These are phyloP conservation scores for Idaea aversata DNA, from an alignment of 2,888 invertebrate species.

Conservation along the genomic window DNA sequence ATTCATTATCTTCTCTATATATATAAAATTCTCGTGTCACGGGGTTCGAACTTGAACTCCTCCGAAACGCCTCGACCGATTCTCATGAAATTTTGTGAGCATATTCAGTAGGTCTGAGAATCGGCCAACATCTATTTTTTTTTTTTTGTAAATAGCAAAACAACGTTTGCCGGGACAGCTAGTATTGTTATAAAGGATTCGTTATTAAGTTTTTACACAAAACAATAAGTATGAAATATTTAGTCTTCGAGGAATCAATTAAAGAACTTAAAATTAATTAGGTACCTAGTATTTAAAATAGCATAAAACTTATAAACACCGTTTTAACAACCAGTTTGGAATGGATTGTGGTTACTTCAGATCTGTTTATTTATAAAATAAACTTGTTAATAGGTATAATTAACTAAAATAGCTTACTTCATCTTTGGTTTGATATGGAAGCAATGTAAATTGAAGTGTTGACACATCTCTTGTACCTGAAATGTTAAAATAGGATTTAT, in stretches of 20 bases:
- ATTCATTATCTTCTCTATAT: too few relatives aligned
- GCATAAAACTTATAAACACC: neutral
- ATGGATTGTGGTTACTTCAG: conserved; percentile 20
- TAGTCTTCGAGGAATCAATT: neutral
- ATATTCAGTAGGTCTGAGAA: too few relatives aligned
- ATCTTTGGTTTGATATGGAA: conserved; percentile 82
- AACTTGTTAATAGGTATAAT: conserved; percentile 4
- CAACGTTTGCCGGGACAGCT: too few relatives aligned
- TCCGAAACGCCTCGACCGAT: too few relatives aligned
- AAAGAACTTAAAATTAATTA: neutral
- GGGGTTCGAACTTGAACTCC: too few relatives aligned
- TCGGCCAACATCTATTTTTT: too few relatives aligned
- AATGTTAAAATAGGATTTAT: conserved; percentile 38
- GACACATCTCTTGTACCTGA: conserved; percentile 97
- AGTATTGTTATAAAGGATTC: too few relatives aligned
- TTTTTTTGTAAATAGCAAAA: too few relatives aligned
- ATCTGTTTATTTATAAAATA: conserved; percentile 22
- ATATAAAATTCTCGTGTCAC: too few relatives aligned
- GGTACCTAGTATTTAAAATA: neutral
- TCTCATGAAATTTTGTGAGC: too few relatives aligned
- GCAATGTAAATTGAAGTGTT: conserved; percentile 94
- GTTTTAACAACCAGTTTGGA: conserved; percentile 12
- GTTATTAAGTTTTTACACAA: neutral
- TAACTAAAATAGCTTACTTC: conserved; percentile 42
- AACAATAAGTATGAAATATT: neutral